Evolutionary conservation across 2,888 invertebrate species (phyloP).

Genomic region (Desoria tigrina): DNA sequence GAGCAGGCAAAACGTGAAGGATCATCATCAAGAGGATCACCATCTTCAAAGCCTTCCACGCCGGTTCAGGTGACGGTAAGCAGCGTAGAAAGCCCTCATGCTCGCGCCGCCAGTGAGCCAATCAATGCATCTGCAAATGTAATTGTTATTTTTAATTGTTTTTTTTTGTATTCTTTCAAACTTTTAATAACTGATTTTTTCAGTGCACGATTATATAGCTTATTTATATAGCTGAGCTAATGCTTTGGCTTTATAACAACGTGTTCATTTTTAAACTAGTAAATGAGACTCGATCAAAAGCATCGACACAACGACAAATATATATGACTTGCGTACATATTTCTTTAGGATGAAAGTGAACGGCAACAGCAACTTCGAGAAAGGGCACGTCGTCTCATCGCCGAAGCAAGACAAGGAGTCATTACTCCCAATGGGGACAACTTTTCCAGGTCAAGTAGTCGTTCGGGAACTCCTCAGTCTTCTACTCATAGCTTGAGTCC

Average conservation of each 20-base stretch:
- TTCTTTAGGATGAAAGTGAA: slow-evolving; percentile 73
- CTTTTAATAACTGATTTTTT: no score
- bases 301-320: no score
- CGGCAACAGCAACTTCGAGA: slow-evolving; percentile 82
- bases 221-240: no score
- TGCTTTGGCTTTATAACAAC: no score
- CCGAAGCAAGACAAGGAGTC: slow-evolving; percentile 73
- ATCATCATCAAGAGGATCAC: slow-evolving; percentile 53
- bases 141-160: not conserved
- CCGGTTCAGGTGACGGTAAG: slow-evolving; percentile 39
- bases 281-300: no score
- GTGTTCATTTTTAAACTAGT: no score
- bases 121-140: slow-evolving; percentile 1
- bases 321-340: no score
- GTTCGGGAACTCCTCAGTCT: slow-evolving; percentile 47
- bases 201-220: no score
- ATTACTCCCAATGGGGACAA: slow-evolving; percentile 56
- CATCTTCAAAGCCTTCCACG: slow-evolving; percentile 51
- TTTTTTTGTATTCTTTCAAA: no score
- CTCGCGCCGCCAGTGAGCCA: slow-evolving; percentile 8
- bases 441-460: slow-evolving; percentile 49
- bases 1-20: slow-evolving; percentile 75
- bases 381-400: slow-evolving; percentile 83
- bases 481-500: slow-evolving; percentile 50
- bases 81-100: not conserved